Evolutionary conservation across 2,888 invertebrate genomes (phyloP).

Genomic region (Dusona sp.): DNA sequence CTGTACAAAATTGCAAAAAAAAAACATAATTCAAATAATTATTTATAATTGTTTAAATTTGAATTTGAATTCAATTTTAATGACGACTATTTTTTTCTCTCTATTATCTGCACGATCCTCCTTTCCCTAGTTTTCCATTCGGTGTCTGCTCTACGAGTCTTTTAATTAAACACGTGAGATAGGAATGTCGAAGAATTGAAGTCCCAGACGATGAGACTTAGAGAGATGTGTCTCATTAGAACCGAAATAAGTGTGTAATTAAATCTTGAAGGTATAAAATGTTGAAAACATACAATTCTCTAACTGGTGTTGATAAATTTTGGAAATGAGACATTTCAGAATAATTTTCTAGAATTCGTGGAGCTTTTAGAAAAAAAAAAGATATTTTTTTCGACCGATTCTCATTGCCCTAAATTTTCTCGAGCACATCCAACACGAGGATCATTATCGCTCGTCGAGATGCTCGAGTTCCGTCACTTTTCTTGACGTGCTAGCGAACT

Average conservation of each 20-base stretch:
- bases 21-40: neutral
- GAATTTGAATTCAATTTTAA: neutral
- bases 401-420: conserved; percentile 14
- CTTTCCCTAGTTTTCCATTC: neutral
- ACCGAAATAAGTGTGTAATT: neutral
- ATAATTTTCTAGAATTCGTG: neutral
- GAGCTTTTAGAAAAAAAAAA: neutral
- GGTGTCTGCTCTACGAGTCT: neutral
- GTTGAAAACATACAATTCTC: too few relatives aligned
- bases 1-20: neutral
- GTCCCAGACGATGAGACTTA: neutral
- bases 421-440: conserved; percentile 19
- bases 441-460: conserved; percentile 54
- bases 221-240: neutral
- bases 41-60: neutral
- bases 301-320: too few relatives aligned
- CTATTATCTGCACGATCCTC: neutral
- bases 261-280: neutral
- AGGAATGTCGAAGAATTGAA: neutral
- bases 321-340: neutral
- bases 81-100: neutral
- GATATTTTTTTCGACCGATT: neutral
- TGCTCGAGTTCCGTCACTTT: conserved; percentile 19
- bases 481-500: conserved; percentile 9
- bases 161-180: neutral